These are phyloP conservation scores for Altica lythri DNA, from an alignment of 2,888 invertebrate species.

Conservation along the genomic window DNA sequence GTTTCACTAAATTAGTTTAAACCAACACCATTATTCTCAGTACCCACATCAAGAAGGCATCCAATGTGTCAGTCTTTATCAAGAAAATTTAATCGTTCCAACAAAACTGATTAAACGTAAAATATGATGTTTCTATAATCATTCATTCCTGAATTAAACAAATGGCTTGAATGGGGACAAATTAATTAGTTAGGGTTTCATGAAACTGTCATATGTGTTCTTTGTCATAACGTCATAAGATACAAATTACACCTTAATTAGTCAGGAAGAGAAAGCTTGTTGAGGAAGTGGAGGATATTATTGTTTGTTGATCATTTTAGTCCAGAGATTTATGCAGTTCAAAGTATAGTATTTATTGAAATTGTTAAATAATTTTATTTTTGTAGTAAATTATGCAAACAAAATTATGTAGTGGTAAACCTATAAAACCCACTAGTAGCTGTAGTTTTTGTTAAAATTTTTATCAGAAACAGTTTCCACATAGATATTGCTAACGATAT, in stretches of 20 bases:
- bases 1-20: too few relatives aligned
- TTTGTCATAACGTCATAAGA: slow-evolving; percentile 23
- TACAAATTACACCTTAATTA: slow-evolving; percentile 26
- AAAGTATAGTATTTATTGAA: too few relatives aligned
- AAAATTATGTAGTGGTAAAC: too few relatives aligned
- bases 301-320: slow-evolving; percentile 14
- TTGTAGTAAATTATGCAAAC: too few relatives aligned
- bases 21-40: background rate
- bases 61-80: background rate
- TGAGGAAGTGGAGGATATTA: slow-evolving; percentile 4
- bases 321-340: background rate
- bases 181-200: slow-evolving; percentile 22
- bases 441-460: too few relatives aligned
- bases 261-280: slow-evolving; percentile 14
- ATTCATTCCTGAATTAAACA: slow-evolving; percentile 22
- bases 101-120: slow-evolving; percentile 2
- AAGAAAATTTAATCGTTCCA: background rate
- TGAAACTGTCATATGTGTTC: slow-evolving; percentile 18
- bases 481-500: too few relatives aligned
- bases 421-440: too few relatives aligned
- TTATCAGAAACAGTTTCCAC: too few relatives aligned
- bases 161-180: slow-evolving; percentile 17
- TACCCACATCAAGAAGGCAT: background rate
- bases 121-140: slow-evolving; percentile 16
- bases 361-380: too few relatives aligned